These are phyloP conservation scores for Pseudomugil gertrudae DNA, from an alignment of 2,797 vertebrate genomes.

Conservation along the genomic window DNA sequence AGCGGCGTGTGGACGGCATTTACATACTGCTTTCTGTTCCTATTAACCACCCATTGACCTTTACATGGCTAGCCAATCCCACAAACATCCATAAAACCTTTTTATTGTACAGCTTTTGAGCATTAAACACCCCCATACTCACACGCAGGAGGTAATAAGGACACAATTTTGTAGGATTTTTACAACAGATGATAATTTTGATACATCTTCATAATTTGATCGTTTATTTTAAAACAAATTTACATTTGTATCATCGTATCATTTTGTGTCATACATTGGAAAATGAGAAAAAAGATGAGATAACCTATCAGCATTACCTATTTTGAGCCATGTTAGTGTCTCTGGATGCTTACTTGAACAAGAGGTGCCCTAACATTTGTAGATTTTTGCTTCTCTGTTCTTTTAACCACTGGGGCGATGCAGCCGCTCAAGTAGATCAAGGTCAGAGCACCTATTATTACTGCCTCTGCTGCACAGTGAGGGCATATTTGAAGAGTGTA, in stretches of 20 bases:
- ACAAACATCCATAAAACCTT: no score
- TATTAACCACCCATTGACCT: no score
- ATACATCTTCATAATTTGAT: no score
- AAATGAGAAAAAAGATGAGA: background rate
- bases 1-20: background rate
- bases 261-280: no score
- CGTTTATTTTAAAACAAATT: no score
- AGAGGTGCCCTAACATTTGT: conserved; percentile 6
- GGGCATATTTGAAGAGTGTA: conserved; percentile 1
- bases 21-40: background rate
- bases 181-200: no score
- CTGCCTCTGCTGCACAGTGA: conserved; percentile 38
- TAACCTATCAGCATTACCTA: background rate
- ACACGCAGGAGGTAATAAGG: no score
- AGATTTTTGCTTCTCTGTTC: conserved; percentile 11
- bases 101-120: no score
- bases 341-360: background rate
- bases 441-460: conserved; percentile 57
- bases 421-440: conserved; percentile 43
- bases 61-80: no score
- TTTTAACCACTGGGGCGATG: conserved; percentile 9
- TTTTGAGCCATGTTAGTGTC: background rate
- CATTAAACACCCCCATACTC: no score
- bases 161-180: no score
- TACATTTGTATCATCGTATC: no score